Evolutionary conservation across 2,797 vertebrate genomes (phyloP).

Genomic region (Mastacembelus armatus): DNA sequence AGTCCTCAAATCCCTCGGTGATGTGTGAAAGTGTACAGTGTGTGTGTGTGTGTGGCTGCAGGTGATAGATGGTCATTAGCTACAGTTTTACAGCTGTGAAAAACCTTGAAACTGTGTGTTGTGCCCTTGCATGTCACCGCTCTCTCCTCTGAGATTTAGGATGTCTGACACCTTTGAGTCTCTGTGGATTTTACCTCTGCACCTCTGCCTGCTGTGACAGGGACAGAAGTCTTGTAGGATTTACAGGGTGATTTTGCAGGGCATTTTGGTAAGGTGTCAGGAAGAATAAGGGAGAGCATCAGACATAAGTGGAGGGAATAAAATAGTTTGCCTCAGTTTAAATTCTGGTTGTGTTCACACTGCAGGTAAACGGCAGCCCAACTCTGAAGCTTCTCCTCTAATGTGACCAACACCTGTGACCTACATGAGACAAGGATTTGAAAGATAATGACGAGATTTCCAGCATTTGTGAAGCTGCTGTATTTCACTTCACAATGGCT

Average conservation of each 20-base stretch:
- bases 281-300: slow-evolving; percentile 15
- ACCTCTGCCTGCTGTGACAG: slow-evolving; percentile 38
- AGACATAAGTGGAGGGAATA: slow-evolving; percentile 20
- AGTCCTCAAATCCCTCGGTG: too few relatives aligned
- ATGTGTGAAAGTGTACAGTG: too few relatives aligned
- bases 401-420: slow-evolving; percentile 22
- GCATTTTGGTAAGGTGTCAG: slow-evolving; percentile 34
- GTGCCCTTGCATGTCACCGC: slow-evolving; percentile 48
- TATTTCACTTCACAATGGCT: too few relatives aligned
- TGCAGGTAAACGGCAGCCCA: slow-evolving; percentile 9
- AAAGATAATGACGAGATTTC: neutral
- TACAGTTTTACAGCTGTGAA: slow-evolving; percentile 24
- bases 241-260: slow-evolving; percentile 22
- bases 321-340: slow-evolving; percentile 25
- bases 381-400: neutral
- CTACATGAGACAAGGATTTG: neutral
- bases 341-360: slow-evolving; percentile 18
- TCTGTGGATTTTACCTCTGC: slow-evolving; percentile 51
- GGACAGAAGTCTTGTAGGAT: slow-evolving; percentile 28
- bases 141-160: slow-evolving; percentile 57
- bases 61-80: neutral
- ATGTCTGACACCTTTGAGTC: slow-evolving; percentile 64
- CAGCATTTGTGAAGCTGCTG: too few relatives aligned
- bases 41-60: slow-evolving; percentile 8
- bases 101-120: slow-evolving; percentile 48